A percentile compares a stretch with the other conserved stretches of the same genome.
These are phyloP conservation scores for Drosophila albomicans DNA, from an alignment of 1,140 invertebrate species.

Conservation along the genomic window DNA sequence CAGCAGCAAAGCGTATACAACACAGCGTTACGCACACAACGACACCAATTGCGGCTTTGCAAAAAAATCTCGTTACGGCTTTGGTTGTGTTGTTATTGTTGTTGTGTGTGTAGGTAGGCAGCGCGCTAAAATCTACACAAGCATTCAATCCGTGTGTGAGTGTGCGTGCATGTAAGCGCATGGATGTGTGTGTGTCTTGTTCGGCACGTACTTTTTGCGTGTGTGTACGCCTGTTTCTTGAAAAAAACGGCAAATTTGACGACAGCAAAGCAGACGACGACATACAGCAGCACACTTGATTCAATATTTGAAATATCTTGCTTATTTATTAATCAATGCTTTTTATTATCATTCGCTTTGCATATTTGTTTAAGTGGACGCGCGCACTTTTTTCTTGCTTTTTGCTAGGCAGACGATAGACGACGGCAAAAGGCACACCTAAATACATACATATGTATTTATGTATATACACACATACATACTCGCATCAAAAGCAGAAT, in stretches of 20 bases:
- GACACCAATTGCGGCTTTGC: conserved; percentile 58
- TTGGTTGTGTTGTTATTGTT: conserved; percentile 28
- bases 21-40: conserved; percentile 13
- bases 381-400: conserved; percentile 26
- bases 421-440: conserved; percentile 35
- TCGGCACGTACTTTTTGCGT: conserved; percentile 25
- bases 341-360: conserved; percentile 35
- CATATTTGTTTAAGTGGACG: conserved; percentile 40
- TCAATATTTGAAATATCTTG: conserved; percentile 55
- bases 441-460: conserved; percentile 40
- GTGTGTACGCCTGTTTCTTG: conserved; percentile 36
- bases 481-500: conserved; percentile 24
- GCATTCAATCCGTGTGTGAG: not conserved
- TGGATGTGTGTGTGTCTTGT: conserved; percentile 6
- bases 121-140: conserved; percentile 34
- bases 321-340: conserved; percentile 39
- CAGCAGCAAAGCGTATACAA: conserved; percentile 14
- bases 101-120: conserved; percentile 13
- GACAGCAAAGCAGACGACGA: conserved; percentile 12
- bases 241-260: conserved; percentile 47
- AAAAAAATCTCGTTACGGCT: conserved; percentile 67
- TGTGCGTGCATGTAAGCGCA: not conserved
- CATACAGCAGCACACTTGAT: conserved; percentile 53
- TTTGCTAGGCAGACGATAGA: conserved; percentile 23
- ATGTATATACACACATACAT: conserved; percentile 35